Conservation (phyloP, 2,888 invertebrate genomes). For the Entomobrya multifasciata region DNA sequence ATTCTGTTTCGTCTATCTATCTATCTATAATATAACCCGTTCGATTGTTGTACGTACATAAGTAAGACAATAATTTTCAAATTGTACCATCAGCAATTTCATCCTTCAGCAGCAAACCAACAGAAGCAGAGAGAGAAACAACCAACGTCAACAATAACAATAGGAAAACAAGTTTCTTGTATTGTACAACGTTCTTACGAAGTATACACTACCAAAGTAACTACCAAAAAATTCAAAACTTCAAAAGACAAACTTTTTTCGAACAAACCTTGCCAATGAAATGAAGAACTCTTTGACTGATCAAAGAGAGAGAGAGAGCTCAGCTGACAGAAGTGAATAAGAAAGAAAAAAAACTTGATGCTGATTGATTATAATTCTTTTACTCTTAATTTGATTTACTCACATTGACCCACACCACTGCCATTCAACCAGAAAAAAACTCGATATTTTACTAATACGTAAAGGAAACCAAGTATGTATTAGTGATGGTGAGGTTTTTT, state of each 20-base stretch:
- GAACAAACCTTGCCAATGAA: conserved; percentile 58
- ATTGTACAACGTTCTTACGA: conserved; percentile 32
- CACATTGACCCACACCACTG: conserved; percentile 45
- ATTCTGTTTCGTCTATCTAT: conserved; percentile 28
- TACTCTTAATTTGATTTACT: conserved; percentile 60
- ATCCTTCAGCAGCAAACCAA: background rate
- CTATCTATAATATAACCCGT: too few species aligned
- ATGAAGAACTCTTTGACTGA: background rate
- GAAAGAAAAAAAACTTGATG: conserved; percentile 65
- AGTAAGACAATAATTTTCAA: conserved; percentile 70
- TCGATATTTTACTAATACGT: background rate
- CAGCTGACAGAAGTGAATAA: background rate
- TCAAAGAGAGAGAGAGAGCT: conserved; percentile 6
- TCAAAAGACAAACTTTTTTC: conserved; percentile 49
- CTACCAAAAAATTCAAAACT: too few species aligned
- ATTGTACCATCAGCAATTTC: conserved; percentile 60
- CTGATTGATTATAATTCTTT: conserved; percentile 69
- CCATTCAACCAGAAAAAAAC: background rate
- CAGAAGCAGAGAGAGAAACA: background rate
- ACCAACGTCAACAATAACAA: background rate
- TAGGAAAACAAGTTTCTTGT: conserved; percentile 51
- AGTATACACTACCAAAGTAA: too few species aligned
- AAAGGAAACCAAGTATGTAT: background rate
- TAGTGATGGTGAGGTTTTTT: too few species aligned
- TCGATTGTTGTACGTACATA: conserved; percentile 44